Evolutionary conservation across 2,888 invertebrate genomes (phyloP).

Genomic region (Thecocarcelia acutangulata): DNA sequence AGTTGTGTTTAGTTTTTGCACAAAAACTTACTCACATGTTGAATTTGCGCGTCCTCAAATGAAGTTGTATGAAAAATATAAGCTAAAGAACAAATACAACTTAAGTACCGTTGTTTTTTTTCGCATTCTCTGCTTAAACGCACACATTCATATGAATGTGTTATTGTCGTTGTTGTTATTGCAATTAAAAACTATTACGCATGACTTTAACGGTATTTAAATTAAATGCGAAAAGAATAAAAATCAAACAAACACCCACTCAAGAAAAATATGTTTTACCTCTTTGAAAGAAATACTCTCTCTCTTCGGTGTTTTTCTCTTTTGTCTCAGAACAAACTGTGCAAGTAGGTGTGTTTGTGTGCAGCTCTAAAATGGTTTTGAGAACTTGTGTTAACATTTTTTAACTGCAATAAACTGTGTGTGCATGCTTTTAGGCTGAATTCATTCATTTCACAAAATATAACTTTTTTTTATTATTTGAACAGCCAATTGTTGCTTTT

Average conservation of each 20-base stretch:
- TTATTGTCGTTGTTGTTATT: slow-evolving; percentile 27
- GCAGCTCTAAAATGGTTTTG: neutral
- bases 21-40: neutral
- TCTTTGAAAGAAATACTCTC: slow-evolving; percentile 29
- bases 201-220: slow-evolving; percentile 52
- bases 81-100: neutral
- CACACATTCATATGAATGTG: slow-evolving; percentile 25
- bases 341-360: neutral
- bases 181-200: slow-evolving; percentile 61
- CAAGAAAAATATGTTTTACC: slow-evolving; percentile 21
- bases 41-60: slow-evolving; percentile 48
- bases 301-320: slow-evolving; percentile 26
- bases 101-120: neutral
- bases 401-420: slow-evolving; percentile 47
- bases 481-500: slow-evolving; percentile 67
- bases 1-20: slow-evolving; percentile 21
- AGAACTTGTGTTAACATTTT: neutral
- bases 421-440: slow-evolving; percentile 61
- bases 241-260: slow-evolving; percentile 38
- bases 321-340: too few species aligned
- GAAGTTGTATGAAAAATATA: slow-evolving; percentile 22
- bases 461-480: slow-evolving; percentile 24
- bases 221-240: slow-evolving; percentile 12
- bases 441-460: slow-evolving; percentile 4
- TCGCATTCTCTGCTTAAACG: slow-evolving; percentile 3